phyloP scores from a whole-genome alignment of 2,888 invertebrate genomes.

The Lordiphosa fenestrarum region DNA sequence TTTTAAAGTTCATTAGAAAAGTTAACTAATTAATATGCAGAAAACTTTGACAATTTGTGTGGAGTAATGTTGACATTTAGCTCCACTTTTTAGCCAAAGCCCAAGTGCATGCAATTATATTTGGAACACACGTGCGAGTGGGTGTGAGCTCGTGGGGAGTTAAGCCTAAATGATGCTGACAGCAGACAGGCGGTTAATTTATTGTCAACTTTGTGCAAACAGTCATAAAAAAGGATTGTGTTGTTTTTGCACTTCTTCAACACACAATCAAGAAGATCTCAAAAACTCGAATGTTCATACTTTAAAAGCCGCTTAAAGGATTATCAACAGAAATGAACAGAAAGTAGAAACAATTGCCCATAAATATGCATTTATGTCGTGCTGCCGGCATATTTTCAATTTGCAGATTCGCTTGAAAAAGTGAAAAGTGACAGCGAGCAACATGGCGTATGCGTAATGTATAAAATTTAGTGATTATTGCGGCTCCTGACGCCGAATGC shows the following conservation, averaged over 20 bases:
- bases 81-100: too few relatives aligned
- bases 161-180: constrained; percentile 22
- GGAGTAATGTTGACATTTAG: too few relatives aligned
- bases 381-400: too few relatives aligned
- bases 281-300: too few relatives aligned
- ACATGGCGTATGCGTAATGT: background rate
- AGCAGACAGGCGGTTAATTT: constrained; percentile 16
- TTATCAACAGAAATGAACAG: too few relatives aligned
- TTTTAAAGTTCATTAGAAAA: background rate
- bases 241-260: too few relatives aligned
- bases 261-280: too few relatives aligned
- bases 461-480: constrained; percentile 8
- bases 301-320: too few relatives aligned
- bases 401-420: background rate
- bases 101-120: constrained; percentile 2
- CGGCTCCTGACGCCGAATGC: background rate
- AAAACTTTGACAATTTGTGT: background rate
- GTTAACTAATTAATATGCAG: constrained; percentile 1
- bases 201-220: constrained; percentile 2
- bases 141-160: background rate
- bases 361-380: constrained; percentile 26
- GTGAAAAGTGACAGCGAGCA: background rate
- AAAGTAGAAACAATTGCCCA: constrained; percentile 11
- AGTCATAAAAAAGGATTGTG: constrained; percentile 7
- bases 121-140: background rate